phyloP scores from a whole-genome alignment of 2,113 vertebrate genomes.

The Chionodraco myersi region DNA sequence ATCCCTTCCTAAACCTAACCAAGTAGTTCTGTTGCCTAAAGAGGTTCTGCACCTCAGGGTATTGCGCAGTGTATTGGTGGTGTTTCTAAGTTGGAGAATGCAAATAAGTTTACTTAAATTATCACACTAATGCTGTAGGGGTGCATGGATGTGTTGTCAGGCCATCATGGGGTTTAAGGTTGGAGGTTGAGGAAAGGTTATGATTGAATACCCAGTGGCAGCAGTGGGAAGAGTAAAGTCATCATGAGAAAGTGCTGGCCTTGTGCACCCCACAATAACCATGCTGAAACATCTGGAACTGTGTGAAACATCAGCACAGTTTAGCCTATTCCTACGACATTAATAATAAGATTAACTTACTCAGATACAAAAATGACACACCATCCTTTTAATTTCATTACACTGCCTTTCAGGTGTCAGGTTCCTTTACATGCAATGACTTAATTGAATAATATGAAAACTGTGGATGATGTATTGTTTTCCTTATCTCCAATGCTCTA shows the following conservation, averaged over 20 bases:
- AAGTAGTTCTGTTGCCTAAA: too few species aligned
- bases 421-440: slow-evolving; percentile 4
- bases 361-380: neutral
- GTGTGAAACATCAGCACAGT: slow-evolving; percentile 3
- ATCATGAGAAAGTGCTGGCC: slow-evolving; percentile 62
- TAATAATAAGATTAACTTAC: neutral
- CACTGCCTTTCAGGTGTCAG: slow-evolving; percentile 22
- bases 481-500: slow-evolving; percentile 55
- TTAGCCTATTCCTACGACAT: neutral
- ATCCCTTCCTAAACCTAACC: too few species aligned
- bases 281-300: slow-evolving; percentile 60
- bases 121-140: too few species aligned
- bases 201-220: slow-evolving; percentile 11
- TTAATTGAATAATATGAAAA: slow-evolving; percentile 42
- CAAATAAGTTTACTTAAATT: too few species aligned
- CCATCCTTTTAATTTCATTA: neutral
- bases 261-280: slow-evolving; percentile 47
- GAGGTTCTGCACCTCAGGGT: too few species aligned
- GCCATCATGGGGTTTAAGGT: neutral
- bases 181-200: slow-evolving; percentile 16
- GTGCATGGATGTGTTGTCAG: slow-evolving; percentile 17
- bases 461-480: slow-evolving; percentile 58
- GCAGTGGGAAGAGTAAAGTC: slow-evolving; percentile 38
- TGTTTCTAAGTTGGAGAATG: too few species aligned
- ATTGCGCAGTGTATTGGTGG: too few species aligned